Evolutionary conservation across 2,113 vertebrate genomes (phyloP), one percentile per base, ranked within the genome.

Genomic region (Caranx ignobilis): DNA sequence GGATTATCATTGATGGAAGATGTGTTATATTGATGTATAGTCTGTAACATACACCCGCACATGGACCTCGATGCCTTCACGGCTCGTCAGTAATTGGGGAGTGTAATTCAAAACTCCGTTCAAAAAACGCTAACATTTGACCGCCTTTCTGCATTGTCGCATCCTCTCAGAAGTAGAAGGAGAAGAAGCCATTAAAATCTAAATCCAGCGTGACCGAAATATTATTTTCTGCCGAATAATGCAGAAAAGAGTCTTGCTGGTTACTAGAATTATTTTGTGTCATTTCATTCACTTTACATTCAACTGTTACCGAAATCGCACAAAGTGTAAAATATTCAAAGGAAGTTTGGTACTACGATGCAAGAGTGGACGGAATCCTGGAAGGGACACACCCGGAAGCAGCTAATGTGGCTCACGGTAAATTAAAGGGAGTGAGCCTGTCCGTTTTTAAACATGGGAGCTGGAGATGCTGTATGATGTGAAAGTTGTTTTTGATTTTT

Each of bases 321-420:
- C n/a, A 55, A 67, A 0, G 0, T 1, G 15, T 13, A 0, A 56
- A 39, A n/a, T 19, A 2, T 39, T 9, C 0, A 26, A 10, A 26
- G 39, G 26, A 71, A 34, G 54, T 61, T 35, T 39, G 48, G 19
- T 55, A 15, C 26, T 56, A 18, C 11, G 11, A 16, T 6, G 6
- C 31, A 5, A 1, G 1, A 6, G 16, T 35, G 2, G 5, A 15
- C 35, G 56, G 52, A 11, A 1, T 11, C 19, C 15, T 19, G 1
- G 8, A 1, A 3, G 16, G 6, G 0, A 18, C 70, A 21, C 54
- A 75, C 26, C 86, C 90, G 90, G 90, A 91, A 91, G 81, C 61
- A 78, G 57, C 57, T 26, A 0, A 4, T n/a, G 39, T 0, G 18
- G 21, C 16, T 48, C 11, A 26, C 32, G 2, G 31, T 32, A 39